phyloP scores from a whole-genome alignment of 2,797 vertebrate genomes.

The Acipenser oxyrinchus region DNA sequence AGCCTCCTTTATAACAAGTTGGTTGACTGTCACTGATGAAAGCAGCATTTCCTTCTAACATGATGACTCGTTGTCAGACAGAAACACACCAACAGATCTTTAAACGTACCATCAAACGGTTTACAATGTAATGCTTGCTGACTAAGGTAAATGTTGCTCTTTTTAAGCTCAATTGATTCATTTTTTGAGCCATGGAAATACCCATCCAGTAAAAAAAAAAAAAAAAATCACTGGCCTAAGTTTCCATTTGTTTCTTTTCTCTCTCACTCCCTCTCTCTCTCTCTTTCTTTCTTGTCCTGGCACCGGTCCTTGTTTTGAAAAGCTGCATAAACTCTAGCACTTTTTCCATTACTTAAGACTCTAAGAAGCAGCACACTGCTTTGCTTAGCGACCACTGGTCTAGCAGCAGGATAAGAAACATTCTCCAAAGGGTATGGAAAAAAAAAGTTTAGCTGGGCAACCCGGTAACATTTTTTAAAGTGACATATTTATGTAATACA shows the following conservation, averaged over 20 bases:
- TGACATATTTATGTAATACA: slow-evolving; percentile 21
- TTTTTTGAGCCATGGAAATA: slow-evolving; percentile 8
- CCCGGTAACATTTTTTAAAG: slow-evolving; percentile 19
- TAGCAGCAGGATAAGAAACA: slow-evolving; percentile 20
- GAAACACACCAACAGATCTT: too few species aligned
- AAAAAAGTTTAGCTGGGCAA: slow-evolving; percentile 27
- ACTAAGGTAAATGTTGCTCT: not conserved
- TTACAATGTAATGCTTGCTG: not conserved
- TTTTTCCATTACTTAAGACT: slow-evolving; percentile 71
- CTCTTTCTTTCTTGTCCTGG: slow-evolving; percentile 21
- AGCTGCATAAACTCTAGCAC: slow-evolving; percentile 60
- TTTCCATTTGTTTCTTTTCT: slow-evolving; percentile 8
- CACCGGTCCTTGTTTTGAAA: slow-evolving; percentile 58
- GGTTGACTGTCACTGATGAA: too few species aligned
- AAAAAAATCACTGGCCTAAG: not conserved
- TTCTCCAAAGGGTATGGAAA: slow-evolving; percentile 19
- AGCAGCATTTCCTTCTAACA: too few species aligned
- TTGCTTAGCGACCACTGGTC: slow-evolving; percentile 23
- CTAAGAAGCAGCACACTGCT: slow-evolving; percentile 21
- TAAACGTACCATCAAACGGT: too few species aligned
- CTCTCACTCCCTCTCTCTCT: not conserved
- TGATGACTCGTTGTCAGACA: too few species aligned
- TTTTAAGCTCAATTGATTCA: not conserved
- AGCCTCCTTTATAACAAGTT: too few species aligned
- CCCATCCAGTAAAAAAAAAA: not conserved